Conservation (phyloP, 37 sponge, comb jelly and placozoan genomes). For the Oopsacas minuta region DNA sequence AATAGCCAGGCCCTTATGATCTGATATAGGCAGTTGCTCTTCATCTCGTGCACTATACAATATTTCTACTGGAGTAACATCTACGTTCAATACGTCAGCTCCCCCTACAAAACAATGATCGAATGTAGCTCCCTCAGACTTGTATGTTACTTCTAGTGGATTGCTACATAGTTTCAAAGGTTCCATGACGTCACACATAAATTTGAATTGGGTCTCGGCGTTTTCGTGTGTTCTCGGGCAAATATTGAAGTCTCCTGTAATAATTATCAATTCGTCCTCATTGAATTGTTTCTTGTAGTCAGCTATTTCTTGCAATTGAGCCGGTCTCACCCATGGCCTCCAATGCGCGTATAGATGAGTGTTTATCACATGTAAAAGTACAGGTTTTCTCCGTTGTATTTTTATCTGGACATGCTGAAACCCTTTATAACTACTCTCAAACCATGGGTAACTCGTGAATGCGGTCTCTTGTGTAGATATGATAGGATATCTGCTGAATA, state of each 20-base stretch:
- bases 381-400: neutral
- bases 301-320: neutral
- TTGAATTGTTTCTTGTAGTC: neutral
- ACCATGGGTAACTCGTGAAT: neutral
- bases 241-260: neutral
- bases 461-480: neutral
- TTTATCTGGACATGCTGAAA: neutral
- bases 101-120: slow-evolving; percentile 2
- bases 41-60: neutral
- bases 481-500: slow-evolving; percentile 12
- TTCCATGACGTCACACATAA: neutral
- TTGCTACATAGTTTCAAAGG: neutral
- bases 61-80: neutral
- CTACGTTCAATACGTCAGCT: neutral
- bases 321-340: neutral
- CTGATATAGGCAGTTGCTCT: neutral
- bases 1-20: neutral
- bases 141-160: neutral
- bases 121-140: neutral
- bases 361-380: neutral
- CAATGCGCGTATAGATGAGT: neutral
- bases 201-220: neutral
- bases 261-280: neutral
- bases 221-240: neutral
- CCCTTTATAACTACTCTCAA: neutral